Evolutionary conservation across 2,888 invertebrate species (phyloP).

Genomic region (Trissolcus japonicus): DNA sequence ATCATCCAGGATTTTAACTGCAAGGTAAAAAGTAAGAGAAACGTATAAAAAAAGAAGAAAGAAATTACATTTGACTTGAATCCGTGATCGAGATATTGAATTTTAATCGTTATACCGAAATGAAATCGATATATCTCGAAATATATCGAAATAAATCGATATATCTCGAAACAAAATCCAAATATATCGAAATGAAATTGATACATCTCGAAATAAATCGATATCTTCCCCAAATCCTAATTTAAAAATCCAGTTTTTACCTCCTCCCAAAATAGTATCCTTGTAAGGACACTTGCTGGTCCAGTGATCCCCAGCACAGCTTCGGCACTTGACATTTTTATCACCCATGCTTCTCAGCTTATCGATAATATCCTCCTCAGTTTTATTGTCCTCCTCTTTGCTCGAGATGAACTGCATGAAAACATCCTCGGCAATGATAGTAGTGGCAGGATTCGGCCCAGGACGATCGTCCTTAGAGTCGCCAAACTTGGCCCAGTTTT

Average conservation of each 20-base stretch:
- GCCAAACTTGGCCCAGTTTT: slow-evolving; percentile 97
- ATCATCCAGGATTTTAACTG: slow-evolving; percentile 72
- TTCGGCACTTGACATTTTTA: slow-evolving; percentile 90
- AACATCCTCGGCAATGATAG: slow-evolving; percentile 96
- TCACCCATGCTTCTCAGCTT: slow-evolving; percentile 84
- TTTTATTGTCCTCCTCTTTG: slow-evolving; percentile 91
- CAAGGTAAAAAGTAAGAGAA: slow-evolving; percentile 14
- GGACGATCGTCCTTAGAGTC: slow-evolving; percentile 93
- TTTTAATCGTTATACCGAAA: too few relatives aligned
- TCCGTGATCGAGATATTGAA: too few relatives aligned
- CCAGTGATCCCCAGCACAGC: slow-evolving; percentile 98
- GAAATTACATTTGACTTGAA: too few relatives aligned
- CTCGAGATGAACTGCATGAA: slow-evolving; percentile 94
- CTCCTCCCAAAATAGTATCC: slow-evolving; percentile 84
- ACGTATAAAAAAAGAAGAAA: too few relatives aligned
- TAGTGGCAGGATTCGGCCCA: slow-evolving; percentile 98
- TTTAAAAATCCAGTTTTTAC: slow-evolving; percentile 46
- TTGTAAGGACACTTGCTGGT: slow-evolving; percentile 98
- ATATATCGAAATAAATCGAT: too few relatives aligned
- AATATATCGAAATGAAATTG: too few relatives aligned
- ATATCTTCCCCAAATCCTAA: too few relatives aligned
- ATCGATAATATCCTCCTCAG: slow-evolving; percentile 90
- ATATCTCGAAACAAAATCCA: too few relatives aligned
- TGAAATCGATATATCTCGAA: too few relatives aligned
- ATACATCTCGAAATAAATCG: too few relatives aligned